Base-by-base conservation (phyloP, 2,888 invertebrate genomes). In the Hirtodrosophila trivittata region DNA sequence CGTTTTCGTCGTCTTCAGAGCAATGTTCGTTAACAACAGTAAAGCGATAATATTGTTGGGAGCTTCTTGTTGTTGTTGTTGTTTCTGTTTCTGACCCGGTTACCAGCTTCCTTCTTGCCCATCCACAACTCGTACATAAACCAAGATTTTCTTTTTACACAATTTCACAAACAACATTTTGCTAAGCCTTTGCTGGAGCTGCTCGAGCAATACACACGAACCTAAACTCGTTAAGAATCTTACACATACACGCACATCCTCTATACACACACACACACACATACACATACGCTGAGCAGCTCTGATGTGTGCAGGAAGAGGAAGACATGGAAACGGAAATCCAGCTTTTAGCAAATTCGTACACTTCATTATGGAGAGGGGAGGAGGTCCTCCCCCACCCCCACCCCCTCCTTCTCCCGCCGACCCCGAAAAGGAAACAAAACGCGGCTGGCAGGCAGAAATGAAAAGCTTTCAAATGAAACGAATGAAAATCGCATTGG, bases 381-480 rank as follows among this genome's bases (percentile, higher is more conserved):
- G 35, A 45, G 38, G 16, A 6, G 25, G 25, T 25, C 4, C 28
- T 28, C 28, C 28, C 1, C 7, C 9, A 28, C 28, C 13, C 16
- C 16, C 18, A 3, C 18, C 5, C 18, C 18, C 2, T 21, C 2
- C 5, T 21, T 5, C 18, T 21, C 18, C 18, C 2, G 5, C 18
- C 18, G 18, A 21, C 18, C 2, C 33, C 18, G 16, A 33, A 28
- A 71, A 60, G 66, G 54, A 66, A 76, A 77, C 62, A 73, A 67
- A 67, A 73, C 77, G 58, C 51, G 57, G 33, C 51, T 41, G 43
- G 32, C 57, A 35, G 55, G 35, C 35, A 49, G 60, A 77, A 73
- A 77, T 65, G 77, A 77, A 81, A 80, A 59, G 75, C 75, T 81
- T 81, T 76, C 82, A 66, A 82, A 82, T 74, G 75, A 75, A 82